Evolutionary conservation across 2,888 invertebrate genomes (phyloP).

Genomic region (Ctenicera cuprea): DNA sequence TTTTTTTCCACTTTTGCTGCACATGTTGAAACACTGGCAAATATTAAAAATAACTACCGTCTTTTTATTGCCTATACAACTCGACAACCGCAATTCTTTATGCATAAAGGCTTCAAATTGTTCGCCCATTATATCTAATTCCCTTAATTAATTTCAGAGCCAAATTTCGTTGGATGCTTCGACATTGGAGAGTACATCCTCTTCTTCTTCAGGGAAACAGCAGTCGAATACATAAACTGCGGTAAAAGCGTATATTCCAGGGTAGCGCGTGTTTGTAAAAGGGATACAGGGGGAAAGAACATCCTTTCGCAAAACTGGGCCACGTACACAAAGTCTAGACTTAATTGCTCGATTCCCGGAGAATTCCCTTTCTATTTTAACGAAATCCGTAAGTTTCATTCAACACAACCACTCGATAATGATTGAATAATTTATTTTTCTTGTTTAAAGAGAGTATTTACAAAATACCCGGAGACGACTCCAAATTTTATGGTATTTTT

Average conservation of each 20-base stretch:
- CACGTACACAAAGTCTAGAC: slow-evolving; percentile 93
- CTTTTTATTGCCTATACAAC: too few relatives aligned
- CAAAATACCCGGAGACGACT: slow-evolving; percentile 92
- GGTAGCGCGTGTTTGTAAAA: slow-evolving; percentile 97
- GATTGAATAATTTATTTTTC: slow-evolving; percentile 6
- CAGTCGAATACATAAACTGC: slow-evolving; percentile 96
- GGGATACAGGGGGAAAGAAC: slow-evolving; percentile 94
- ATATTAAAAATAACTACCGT: too few relatives aligned
- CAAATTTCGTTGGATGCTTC: slow-evolving; percentile 98
- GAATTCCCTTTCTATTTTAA: slow-evolving; percentile 99
- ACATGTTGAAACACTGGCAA: too few relatives aligned
- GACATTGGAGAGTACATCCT: slow-evolving; percentile 95
- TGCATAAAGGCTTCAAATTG: neutral
- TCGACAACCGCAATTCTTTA: neutral
- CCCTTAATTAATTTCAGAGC: slow-evolving; percentile 81
- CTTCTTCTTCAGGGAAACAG: slow-evolving; percentile 98
- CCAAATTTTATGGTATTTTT: slow-evolving; percentile 95
- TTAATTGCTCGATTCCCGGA: slow-evolving; percentile 97
- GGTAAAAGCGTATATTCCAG: slow-evolving; percentile 97
- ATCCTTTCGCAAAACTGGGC: slow-evolving; percentile 96
- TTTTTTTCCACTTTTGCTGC: too few relatives aligned
- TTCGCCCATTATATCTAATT: neutral
- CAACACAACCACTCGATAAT: neutral
- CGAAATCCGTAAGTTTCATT: slow-evolving; percentile 88
- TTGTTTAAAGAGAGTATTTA: slow-evolving; percentile 90